These are phyloP conservation scores for Remorina albescens DNA, from an alignment of 2,797 vertebrate genomes.

Conservation along the genomic window DNA sequence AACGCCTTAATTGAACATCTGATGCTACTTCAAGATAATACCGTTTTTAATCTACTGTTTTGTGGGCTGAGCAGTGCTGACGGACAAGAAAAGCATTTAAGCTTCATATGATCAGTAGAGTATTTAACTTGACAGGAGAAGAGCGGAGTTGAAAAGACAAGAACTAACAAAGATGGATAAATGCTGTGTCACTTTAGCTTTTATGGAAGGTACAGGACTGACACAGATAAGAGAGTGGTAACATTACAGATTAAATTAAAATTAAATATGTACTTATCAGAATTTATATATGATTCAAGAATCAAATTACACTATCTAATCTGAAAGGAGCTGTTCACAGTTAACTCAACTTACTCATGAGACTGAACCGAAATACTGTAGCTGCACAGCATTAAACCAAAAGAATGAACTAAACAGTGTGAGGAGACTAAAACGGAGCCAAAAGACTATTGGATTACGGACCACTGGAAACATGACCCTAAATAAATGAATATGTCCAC, in stretches of 20 bases:
- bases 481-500: not conserved
- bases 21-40: slow-evolving; percentile 50
- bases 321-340: not conserved
- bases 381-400: too few relatives aligned
- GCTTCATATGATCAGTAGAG: slow-evolving; percentile 36
- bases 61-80: slow-evolving; percentile 39
- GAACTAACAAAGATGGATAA: not conserved
- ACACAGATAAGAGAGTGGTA: not conserved
- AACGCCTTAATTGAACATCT: slow-evolving; percentile 36
- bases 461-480: too few relatives aligned
- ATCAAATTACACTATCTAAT: not conserved
- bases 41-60: slow-evolving; percentile 33
- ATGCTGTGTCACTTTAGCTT: not conserved
- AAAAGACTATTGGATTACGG: too few relatives aligned
- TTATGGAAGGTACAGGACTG: not conserved
- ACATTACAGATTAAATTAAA: not conserved
- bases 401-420: too few relatives aligned
- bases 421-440: not conserved
- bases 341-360: too few relatives aligned
- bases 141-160: not conserved
- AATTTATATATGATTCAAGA: not conserved
- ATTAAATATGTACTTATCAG: not conserved
- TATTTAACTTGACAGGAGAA: slow-evolving; percentile 25
- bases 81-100: slow-evolving; percentile 43
- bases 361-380: too few relatives aligned